These are phyloP conservation scores for Melanchra persicariae DNA, from an alignment of 2,888 invertebrate genomes.

Conservation along the genomic window DNA sequence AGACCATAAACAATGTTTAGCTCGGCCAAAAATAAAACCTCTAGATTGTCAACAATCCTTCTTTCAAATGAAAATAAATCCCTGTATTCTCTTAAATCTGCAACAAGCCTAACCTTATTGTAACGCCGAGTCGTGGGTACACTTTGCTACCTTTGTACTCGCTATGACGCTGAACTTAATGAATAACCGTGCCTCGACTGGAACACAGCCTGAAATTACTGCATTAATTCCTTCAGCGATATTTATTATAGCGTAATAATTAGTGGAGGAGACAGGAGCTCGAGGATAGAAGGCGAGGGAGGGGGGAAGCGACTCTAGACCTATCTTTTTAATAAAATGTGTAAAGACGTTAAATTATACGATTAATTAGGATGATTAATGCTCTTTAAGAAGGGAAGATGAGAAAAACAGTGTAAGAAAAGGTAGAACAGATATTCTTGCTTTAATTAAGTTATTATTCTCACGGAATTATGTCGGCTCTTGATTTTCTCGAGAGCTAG, in stretches of 20 bases:
- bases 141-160: constrained; percentile 59
- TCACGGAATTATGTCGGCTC: constrained; percentile 45
- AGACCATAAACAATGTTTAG: background rate
- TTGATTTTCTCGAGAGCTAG: constrained; percentile 29
- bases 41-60: background rate
- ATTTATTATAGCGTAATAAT: constrained; percentile 77
- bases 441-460: constrained; percentile 63
- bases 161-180: constrained; percentile 72
- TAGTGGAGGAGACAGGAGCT: constrained; percentile 65
- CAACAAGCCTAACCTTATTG: constrained; percentile 45
- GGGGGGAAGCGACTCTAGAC: constrained; percentile 40
- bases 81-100: constrained; percentile 16
- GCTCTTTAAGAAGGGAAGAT: constrained; percentile 47
- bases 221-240: constrained; percentile 75
- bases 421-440: constrained; percentile 58
- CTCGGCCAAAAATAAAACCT: background rate
- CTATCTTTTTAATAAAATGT: constrained; percentile 63
- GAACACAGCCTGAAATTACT: constrained; percentile 74
- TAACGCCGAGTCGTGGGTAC: constrained; percentile 18
- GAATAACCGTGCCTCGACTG: constrained; percentile 69
- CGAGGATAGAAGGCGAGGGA: constrained; percentile 34
- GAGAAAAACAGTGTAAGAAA: constrained; percentile 57
- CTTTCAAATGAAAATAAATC: background rate
- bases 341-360: constrained; percentile 62
- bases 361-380: constrained; percentile 65